Evolutionary conservation across 2,113 vertebrate species (phyloP).

Genomic region (Sander lucioperca): DNA sequence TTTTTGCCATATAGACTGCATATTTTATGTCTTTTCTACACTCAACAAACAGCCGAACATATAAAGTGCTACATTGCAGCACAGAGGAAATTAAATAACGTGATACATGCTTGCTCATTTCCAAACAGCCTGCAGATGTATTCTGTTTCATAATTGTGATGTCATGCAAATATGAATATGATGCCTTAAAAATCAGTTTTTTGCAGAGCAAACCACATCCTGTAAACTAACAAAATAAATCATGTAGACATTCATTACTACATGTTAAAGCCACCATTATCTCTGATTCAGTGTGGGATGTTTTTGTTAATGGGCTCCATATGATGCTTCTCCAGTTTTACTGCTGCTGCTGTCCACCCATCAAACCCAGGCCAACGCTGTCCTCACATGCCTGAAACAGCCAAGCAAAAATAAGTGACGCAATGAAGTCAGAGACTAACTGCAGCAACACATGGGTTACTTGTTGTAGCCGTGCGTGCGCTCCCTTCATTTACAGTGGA

Average conservation of each 20-base stretch:
- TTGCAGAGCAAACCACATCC: neutral
- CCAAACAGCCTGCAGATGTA: conserved; percentile 43
- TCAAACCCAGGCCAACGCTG: conserved; percentile 13
- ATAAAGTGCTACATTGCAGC: conserved; percentile 1
- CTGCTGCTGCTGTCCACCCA: conserved; percentile 20
- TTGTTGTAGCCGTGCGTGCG: neutral
- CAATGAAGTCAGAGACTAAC: conserved; percentile 23
- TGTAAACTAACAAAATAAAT: conserved; percentile 21
- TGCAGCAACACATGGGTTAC: conserved; percentile 20
- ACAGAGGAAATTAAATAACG: neutral
- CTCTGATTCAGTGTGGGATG: conserved; percentile 8
- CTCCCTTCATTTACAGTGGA: conserved; percentile 39
- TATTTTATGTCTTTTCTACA: neutral
- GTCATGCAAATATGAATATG: conserved; percentile 35
- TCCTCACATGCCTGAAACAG: conserved; percentile 47
- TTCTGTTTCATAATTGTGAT: conserved; percentile 35
- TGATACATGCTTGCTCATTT: conserved; percentile 36
- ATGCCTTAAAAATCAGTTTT: conserved; percentile 12
- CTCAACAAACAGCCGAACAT: neutral
- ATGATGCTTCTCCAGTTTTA: conserved; percentile 14
- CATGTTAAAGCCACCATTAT: conserved; percentile 4
- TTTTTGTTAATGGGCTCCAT: conserved; percentile 22
- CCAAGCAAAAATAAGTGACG: conserved; percentile 33
- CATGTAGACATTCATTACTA: conserved; percentile 1
- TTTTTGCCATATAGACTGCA: conserved; percentile 8